These are phyloP conservation scores for Acrobasis repandana DNA, from an alignment of 2,888 invertebrate genomes.

Conservation along the genomic window DNA sequence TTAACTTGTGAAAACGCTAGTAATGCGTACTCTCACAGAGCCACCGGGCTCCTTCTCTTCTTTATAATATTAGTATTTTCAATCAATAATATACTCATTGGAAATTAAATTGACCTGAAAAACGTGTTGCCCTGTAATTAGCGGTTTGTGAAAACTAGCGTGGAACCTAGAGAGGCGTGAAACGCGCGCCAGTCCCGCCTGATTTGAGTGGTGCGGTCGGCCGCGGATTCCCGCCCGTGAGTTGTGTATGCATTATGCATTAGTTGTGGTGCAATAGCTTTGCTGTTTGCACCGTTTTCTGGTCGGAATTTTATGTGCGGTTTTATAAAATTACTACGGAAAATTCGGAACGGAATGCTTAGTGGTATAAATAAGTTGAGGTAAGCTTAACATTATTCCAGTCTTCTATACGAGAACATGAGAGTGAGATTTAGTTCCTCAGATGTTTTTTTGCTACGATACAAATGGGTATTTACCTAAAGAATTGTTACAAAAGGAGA, in stretches of 20 bases:
- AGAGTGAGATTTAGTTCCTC: too few species aligned
- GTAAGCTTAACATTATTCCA: too few species aligned
- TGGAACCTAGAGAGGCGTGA: slow-evolving; percentile 3
- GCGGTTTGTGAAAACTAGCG: slow-evolving; percentile 8
- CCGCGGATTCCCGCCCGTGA: slow-evolving; percentile 11
- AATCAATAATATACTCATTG: background rate
- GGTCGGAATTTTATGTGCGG: background rate
- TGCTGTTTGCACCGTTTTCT: background rate
- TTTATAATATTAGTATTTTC: background rate
- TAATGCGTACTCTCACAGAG: too few species aligned
- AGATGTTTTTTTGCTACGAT: too few species aligned
- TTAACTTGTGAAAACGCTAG: too few species aligned
- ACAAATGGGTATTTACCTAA: too few species aligned
- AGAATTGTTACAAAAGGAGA: too few species aligned
- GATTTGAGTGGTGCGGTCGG: slow-evolving; percentile 11
- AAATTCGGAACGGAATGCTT: background rate
- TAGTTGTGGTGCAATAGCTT: slow-evolving; percentile 5
- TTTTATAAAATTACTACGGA: slow-evolving; percentile 4
- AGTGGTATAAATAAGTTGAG: too few species aligned
- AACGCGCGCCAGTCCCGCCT: slow-evolving; percentile 5
- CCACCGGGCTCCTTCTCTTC: too few species aligned
- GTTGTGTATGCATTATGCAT: slow-evolving; percentile 16
- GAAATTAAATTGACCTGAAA: background rate
- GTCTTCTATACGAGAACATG: too few species aligned
- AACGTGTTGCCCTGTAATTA: background rate